Percentiles rank a stretch among this genome's conserved stretches.
phyloP scores from a whole-genome alignment of 2,888 invertebrate species.

The Acleris cristana region DNA sequence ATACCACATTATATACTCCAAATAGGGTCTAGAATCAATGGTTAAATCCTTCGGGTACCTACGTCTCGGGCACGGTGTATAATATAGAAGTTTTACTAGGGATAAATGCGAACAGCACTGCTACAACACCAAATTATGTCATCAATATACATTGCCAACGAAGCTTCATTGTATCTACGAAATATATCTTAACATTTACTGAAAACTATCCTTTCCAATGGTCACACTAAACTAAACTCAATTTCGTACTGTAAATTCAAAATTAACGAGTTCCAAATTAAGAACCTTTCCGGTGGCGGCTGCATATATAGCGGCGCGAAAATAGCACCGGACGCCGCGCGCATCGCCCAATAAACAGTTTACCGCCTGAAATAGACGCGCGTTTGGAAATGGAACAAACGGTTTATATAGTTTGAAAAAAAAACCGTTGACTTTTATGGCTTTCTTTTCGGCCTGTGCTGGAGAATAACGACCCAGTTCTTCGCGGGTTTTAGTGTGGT shows the following conservation, averaged over 20 bases:
- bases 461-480: constrained; percentile 32
- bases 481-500: neutral
- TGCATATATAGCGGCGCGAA: constrained; percentile 66
- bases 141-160: neutral
- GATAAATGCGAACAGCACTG: too few species aligned
- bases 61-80: too few species aligned
- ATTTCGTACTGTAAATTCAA: neutral
- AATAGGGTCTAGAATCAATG: too few species aligned
- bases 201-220: neutral
- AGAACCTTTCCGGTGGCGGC: constrained; percentile 67
- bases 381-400: constrained; percentile 67
- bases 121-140: too few species aligned
- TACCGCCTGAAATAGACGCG: constrained; percentile 64
- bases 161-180: neutral
- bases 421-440: constrained; percentile 63
- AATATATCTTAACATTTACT: neutral
- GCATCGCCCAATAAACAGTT: constrained; percentile 65
- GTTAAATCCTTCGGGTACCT: too few species aligned
- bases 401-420: constrained; percentile 44
- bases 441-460: constrained; percentile 56
- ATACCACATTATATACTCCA: too few species aligned
- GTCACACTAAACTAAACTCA: constrained; percentile 1
- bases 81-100: too few species aligned
- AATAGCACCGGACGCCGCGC: constrained; percentile 69
- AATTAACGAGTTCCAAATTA: constrained; percentile 29